Evolutionary conservation across 30 jellyfish, hydroid and myxozoan species (phyloP), one percentile per base, ranked within the genome.

Genomic region (Aurelia aurita): DNA sequence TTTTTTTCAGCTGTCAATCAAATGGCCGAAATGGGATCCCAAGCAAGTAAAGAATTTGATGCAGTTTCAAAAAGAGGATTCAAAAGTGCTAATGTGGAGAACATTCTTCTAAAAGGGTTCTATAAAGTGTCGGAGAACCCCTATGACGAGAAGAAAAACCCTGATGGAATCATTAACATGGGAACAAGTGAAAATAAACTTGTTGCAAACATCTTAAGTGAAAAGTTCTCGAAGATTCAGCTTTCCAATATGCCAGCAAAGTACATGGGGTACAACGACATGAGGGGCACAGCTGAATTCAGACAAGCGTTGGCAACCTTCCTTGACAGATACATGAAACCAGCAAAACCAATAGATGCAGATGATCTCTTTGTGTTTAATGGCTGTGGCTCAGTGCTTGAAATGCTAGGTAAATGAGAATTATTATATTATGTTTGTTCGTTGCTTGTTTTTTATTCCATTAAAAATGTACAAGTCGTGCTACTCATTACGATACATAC

Each of bases 301-400:
- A 64, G 97, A 22, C 58, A 83, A 23, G 54, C 92, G 44, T 49
- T 90, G 57, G 88, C 91, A 44, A 25, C 66, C n/a, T 90, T 90
- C 51, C 32, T 90, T 44, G 59, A 58, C 54, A 53, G 58, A 44
- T 73, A 69, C 82, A 66, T 90, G 85, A 82, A 90, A 25, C 71
- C 97, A 23, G 55, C 13, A 10, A 31, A 53, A 35, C 87, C 91
- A 19, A 49, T 83, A 1, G 82, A 82, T 15, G 44, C 27, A 67
- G 88, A 82, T 25, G 68, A 90, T 44, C 54, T 90, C 62, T 68
- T 20, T 74, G 92, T 83, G 25, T 70, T 90, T 82, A 83, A 76
- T 83, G 97, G 97, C 20, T 82, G 93, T 82, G 97, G 97, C 19
- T 69, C 95, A 18, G 95, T 90, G 20, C 44, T 90, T 45, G 97